phyloP scores from a whole-genome alignment of 2,113 vertebrate species.

The Sphyrna mokarran region DNA sequence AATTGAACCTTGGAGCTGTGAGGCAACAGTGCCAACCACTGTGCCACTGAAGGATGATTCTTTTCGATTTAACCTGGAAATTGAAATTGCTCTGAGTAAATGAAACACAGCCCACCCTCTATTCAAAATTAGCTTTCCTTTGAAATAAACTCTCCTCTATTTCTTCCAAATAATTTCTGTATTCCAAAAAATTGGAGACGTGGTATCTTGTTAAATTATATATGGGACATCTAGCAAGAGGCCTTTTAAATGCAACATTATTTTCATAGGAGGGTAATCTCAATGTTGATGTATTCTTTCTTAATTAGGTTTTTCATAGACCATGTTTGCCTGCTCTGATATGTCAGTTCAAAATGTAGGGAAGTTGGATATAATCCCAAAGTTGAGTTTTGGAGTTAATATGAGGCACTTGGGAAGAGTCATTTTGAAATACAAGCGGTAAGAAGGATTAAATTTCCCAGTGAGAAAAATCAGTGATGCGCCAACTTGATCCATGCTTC shows the following conservation, averaged over 20 bases:
- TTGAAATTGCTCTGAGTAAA: conserved; percentile 22
- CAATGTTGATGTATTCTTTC: background rate
- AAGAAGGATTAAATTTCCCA: conserved; percentile 2
- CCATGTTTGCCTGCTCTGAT: background rate
- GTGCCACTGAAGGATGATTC: background rate
- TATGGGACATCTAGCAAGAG: background rate
- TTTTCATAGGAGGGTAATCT: background rate
- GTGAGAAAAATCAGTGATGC: background rate
- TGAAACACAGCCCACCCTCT: background rate
- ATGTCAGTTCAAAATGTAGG: background rate
- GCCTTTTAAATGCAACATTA: background rate
- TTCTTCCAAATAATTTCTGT: background rate
- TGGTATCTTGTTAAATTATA: background rate
- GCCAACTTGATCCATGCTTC: conserved; percentile 16
- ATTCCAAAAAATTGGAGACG: background rate
- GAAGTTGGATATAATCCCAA: background rate
- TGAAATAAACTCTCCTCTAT: background rate
- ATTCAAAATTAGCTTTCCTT: background rate
- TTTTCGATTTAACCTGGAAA: too few species aligned
- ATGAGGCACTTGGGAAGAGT: background rate
- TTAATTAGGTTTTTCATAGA: background rate
- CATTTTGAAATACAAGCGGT: background rate
- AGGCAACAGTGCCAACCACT: too few species aligned
- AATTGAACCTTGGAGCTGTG: too few species aligned
- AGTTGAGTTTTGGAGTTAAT: conserved; percentile 11